Evolutionary conservation across 2,888 invertebrate species (phyloP), one percentile per base, ranked within the genome.

Genomic region (Tricholauxania praeusta): DNA sequence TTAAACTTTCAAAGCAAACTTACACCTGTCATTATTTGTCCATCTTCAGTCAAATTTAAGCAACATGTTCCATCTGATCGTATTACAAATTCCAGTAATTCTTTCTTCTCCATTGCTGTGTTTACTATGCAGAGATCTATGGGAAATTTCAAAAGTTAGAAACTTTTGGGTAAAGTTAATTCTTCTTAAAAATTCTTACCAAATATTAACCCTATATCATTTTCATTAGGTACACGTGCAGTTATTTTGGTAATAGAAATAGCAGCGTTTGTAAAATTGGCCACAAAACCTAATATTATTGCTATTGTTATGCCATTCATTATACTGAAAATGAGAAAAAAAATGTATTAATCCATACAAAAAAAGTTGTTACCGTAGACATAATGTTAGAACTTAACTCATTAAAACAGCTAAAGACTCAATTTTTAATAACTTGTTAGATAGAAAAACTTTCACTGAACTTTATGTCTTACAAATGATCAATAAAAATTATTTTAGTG

Each of bases 151-250:
- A 62, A 32, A 32, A 1, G 6, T n/a, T 62, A 22, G 10, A 19
- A 22, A n/a, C 47, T n/a, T n/a, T 47, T 14, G 7, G 66, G 15
- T 17, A 47, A 53, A 52, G 48, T 19, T 49, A 1, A 2, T 62
- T 15, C 15, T 14, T 28, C 39, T 62, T 39, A 4, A 39, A 62
- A 47, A 39, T 5, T 15, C 75, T 78, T 79, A 86, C 86, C 86
- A 71, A 86, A 86, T 70, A 85, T 81, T 19, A 86, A 72, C 1
- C 86, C 86, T 73, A 86, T 83, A 62, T 85, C 86, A 14, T 80
- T 78, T 3, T 80, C 80, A 7, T 72, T 83, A 0, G 86, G 85
- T 10, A 80, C 77, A n/a, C 86, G 80, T 22, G 83, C 79, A 39
- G 78, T 74, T 6, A 85, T 75, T 67, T 81, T 80, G 10, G 77